These are phyloP conservation scores for Mormyrus iriodes DNA, from an alignment of 2,113 vertebrate species.

Conservation along the genomic window DNA sequence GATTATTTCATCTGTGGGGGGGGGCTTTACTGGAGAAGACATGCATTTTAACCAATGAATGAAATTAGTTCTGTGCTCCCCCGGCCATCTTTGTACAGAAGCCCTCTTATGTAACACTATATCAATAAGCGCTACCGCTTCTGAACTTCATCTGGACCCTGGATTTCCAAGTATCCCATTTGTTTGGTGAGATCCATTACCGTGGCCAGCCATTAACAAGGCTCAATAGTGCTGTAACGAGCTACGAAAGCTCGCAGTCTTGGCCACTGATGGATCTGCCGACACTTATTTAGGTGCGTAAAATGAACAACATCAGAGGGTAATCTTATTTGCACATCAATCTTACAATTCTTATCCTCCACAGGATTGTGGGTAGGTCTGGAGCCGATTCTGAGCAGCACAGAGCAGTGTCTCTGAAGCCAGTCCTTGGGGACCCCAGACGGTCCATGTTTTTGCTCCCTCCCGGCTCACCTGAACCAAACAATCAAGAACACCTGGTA, in stretches of 20 bases:
- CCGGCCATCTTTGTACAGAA: neutral
- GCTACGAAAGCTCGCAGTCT: neutral
- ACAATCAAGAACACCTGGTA: neutral
- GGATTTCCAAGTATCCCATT: neutral
- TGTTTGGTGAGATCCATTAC: neutral
- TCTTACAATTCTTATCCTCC: neutral
- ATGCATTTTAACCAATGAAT: neutral
- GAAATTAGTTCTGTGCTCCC: neutral
- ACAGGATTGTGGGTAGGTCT: neutral
- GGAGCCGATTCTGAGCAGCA: neutral
- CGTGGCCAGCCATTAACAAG: neutral
- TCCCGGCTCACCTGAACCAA: neutral
- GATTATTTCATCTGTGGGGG: constrained; percentile 19
- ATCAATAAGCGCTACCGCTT: neutral
- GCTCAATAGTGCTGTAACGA: neutral
- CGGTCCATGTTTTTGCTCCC: neutral
- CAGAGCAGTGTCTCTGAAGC: neutral
- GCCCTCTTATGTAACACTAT: neutral
- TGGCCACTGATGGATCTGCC: neutral
- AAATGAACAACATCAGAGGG: neutral
- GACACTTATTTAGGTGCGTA: neutral
- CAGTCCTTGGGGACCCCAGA: neutral
- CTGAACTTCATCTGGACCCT: neutral
- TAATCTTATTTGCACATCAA: neutral
- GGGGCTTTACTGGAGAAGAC: neutral